Base-by-base conservation (phyloP, 2,888 invertebrate species). In the Cheilosia variabilis region DNA sequence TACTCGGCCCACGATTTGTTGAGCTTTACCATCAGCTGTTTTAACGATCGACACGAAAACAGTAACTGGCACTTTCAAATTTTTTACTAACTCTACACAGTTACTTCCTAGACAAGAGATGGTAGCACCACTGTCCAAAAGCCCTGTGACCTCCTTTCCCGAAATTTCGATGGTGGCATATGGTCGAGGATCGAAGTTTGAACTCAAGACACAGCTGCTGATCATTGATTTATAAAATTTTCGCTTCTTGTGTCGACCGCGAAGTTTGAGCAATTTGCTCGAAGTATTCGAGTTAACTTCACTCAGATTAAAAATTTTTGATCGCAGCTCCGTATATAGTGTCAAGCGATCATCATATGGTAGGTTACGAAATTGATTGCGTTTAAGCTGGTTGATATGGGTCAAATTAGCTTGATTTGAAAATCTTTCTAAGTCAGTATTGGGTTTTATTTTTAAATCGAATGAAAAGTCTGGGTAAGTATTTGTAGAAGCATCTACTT, bases 401-500 rank as follows among this genome's bases (percentile, higher is more conserved):
- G 15, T 15, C 13, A 15, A 47, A 9, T 47, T 47, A 17, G 7
- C 19, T n/a, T 47, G 19, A 9, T 47, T 15, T 47, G 7, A 22
- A 24, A 17, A 1, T 5, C 15, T 1, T 68, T 19, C 1, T 15
- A 15, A 10, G 13, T 55, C n/a, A 24, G 47, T n/a, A 34, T 47
- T 57, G 2, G 34, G 9, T 2, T 47, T 37, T 6, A 19, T 24
- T 41, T 19, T 19, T 19, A 19, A 19, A 19, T 19, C 19, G 19
- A 4, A 2, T 19, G 45, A 17, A 22, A 15, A 15, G 2, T 24
- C 37, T 10, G 13, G 9, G 4, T 13, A 9, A 10, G 58, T 71
- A 24, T 50, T 71, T 15, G 58, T 71, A 7, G 34, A 34, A 13
- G 31, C 37, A 50, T 71, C 58, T 47, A 15, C 47, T 58, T 47